A percentile compares a stretch with the other conserved stretches of the same genome.
Conservation (phyloP, 2,113 vertebrate species). For the Tricholaema leucomelas region DNA sequence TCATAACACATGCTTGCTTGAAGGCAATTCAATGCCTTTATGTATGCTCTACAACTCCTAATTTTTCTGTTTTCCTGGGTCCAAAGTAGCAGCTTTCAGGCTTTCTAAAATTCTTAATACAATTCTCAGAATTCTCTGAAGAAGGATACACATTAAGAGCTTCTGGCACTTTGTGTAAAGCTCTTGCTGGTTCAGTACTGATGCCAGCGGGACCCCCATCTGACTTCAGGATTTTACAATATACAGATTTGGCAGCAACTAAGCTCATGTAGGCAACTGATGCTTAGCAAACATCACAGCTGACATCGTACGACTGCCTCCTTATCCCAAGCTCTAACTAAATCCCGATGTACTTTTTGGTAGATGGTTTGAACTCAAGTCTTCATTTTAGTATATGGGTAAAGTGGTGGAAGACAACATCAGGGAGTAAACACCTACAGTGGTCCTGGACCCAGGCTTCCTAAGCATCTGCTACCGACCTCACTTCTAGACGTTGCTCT, state of each 20-base stretch:
- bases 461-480: rapidly evolving
- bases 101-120: background rate
- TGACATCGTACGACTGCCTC: rapidly evolving
- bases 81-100: background rate
- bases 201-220: rapidly evolving
- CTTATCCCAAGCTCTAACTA: background rate
- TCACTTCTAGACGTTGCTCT: rapidly evolving
- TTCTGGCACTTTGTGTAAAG: background rate
- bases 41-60: background rate
- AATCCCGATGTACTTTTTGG: background rate
- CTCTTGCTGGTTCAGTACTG: background rate
- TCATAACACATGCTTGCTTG: background rate
- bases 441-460: background rate
- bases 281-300: background rate
- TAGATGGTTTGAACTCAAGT: background rate
- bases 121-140: background rate
- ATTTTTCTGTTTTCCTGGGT: background rate
- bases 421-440: rapidly evolving
- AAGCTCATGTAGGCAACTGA: rapidly evolving
- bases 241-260: background rate
- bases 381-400: background rate
- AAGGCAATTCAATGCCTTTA: background rate
- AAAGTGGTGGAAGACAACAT: background rate
- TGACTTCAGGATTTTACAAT: background rate
- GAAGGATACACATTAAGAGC: background rate